phyloP scores from a whole-genome alignment of 2,797 vertebrate species.

The Periophthalmus magnuspinnatus region DNA sequence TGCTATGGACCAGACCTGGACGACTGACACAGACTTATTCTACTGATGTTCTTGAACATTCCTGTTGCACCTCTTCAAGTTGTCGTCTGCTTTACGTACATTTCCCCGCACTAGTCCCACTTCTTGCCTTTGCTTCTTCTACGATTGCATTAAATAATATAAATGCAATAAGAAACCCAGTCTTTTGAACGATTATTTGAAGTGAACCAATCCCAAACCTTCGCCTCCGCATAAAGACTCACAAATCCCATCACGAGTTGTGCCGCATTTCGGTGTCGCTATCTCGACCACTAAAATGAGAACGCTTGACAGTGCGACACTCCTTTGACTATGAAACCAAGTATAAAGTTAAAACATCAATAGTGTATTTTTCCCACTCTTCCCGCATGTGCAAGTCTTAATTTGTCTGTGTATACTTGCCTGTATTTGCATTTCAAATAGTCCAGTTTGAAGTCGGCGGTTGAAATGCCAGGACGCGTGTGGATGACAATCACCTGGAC shows the following conservation, averaged over 20 bases:
- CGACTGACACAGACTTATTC: too few species aligned
- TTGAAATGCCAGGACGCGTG: constrained; percentile 84
- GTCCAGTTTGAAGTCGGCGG: constrained; percentile 78
- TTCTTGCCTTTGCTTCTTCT: too few species aligned
- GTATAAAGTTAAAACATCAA: constrained; percentile 71
- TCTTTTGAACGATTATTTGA: background rate
- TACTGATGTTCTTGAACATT: too few species aligned
- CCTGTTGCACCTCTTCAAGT: too few species aligned
- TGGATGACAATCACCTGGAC: constrained; percentile 81
- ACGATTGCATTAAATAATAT: too few species aligned
- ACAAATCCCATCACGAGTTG: background rate
- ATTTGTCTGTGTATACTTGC: constrained; percentile 76
- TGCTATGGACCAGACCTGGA: too few species aligned
- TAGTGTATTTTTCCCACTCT: constrained; percentile 50
- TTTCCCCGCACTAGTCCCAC: too few species aligned
- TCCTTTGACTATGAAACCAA: constrained; percentile 50
- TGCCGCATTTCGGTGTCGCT: background rate
- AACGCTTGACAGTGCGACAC: constrained; percentile 68
- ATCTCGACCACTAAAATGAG: constrained; percentile 26
- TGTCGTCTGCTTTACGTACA: too few species aligned
- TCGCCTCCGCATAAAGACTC: too few species aligned
- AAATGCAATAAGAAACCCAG: background rate
- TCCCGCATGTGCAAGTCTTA: constrained; percentile 47
- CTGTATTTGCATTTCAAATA: constrained; percentile 86
- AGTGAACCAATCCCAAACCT: background rate